Base-by-base conservation (phyloP, 2,797 vertebrate genomes). In the Cephalopachus bancanus region DNA sequence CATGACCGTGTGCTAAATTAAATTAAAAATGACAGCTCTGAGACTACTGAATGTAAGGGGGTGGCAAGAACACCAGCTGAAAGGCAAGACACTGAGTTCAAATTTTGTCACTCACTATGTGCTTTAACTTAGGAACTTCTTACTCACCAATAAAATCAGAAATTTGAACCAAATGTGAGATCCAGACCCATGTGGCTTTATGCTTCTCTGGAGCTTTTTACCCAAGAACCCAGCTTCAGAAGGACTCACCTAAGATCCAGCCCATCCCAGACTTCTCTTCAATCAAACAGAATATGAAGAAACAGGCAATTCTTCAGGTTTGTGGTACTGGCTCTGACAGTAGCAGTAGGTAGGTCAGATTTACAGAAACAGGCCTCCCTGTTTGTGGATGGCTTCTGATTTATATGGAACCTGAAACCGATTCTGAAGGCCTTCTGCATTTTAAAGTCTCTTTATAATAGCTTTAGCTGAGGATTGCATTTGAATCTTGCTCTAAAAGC, bases 291-390 rank as follows among this genome's bases (percentile, higher is more conserved):
- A 8, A 11, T 8, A 1, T 22, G 12, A 62, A 87, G 55, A 60
- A 17, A 55, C 3, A 15, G 55, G 2, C 5, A 4, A 0, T 22
- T 37, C 59, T 26, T 28, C 26, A 59, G 28, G 17, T 7, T 22
- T 10, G 0, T 3, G 14, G 57, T 12, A 0, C 6, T 5, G n/a
- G 65, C 44, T 89, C n/a, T 44, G 60, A 1, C 24, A 10, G 59
- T 19, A 19, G 24, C 1, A 0, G 33, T 1, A 8, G 2, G 16
- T 15, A 2, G 17, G 1, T 6, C 51, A 12, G 91, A 9, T 57
- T 22, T 44, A 20, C 5, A 19, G 44, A 76, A 10, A 3, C 33
- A 20, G 30, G 11, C 26, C 24, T 60, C 15, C 1, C 14, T n/a
- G 7, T 24, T 24, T 69, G 37, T 49, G 19, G 62, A 14, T 3